Evolutionary conservation across 2,113 vertebrate genomes (phyloP).

Genomic region (Dicerorhinus sumatrensis): DNA sequence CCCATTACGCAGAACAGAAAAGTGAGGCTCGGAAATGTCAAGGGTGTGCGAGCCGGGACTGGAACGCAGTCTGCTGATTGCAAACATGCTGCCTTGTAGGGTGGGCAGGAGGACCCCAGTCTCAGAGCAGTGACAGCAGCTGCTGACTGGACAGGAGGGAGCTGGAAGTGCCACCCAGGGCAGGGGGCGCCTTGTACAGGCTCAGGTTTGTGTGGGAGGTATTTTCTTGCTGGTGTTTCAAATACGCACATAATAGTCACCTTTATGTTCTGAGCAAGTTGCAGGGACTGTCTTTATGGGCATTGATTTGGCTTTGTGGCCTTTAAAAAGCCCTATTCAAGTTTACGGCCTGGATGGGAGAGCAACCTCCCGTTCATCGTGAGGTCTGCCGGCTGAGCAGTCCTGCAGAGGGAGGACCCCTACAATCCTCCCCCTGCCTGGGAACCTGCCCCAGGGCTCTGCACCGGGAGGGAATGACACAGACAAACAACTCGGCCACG

Average conservation of each 20-base stretch:
- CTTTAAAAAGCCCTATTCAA: conserved; percentile 46
- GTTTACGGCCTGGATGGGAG: neutral
- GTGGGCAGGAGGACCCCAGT: neutral
- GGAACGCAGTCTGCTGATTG: neutral
- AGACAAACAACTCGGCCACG: no score
- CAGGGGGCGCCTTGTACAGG: rapidly evolving
- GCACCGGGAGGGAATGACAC: rapidly evolving
- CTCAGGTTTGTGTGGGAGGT: rapidly evolving
- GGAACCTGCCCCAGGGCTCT: neutral
- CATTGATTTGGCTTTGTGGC: neutral
- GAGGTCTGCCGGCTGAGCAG: neutral
- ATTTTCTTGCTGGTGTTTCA: neutral
- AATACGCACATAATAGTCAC: neutral
- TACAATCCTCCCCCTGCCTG: neutral
- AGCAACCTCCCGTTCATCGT: neutral
- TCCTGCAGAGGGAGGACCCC: rapidly evolving
- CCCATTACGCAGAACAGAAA: neutral
- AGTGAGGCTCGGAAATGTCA: rapidly evolving
- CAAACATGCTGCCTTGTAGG: neutral
- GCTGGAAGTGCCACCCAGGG: rapidly evolving
- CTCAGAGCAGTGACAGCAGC: neutral
- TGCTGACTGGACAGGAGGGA: rapidly evolving
- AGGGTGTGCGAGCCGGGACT: neutral
- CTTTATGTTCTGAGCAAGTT: neutral
- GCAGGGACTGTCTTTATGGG: neutral